A percentile compares a stretch with the other conserved stretches of the same genome.
These are phyloP conservation scores for Elysia chlorotica DNA, from an alignment of 1,140 invertebrate species.

Conservation along the genomic window DNA sequence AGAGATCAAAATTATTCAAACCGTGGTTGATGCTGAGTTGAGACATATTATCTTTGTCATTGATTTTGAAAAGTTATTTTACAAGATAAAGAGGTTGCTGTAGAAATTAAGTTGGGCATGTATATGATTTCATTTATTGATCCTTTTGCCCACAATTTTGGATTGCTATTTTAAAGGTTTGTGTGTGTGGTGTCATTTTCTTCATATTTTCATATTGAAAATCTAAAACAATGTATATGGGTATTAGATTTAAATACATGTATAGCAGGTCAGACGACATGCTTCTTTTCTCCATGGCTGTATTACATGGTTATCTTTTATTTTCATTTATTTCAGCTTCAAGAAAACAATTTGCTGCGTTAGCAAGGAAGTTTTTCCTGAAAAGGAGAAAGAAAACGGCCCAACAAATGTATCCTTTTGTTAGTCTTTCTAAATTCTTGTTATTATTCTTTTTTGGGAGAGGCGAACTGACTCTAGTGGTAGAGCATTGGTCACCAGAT, in stretches of 20 bases:
- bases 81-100: too few relatives aligned
- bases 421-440: neutral
- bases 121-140: too few relatives aligned
- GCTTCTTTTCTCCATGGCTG: too few relatives aligned
- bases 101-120: too few relatives aligned
- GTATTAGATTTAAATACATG: too few relatives aligned
- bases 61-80: too few relatives aligned
- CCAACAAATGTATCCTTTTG: slow-evolving; percentile 45
- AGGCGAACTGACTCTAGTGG: neutral
- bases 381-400: slow-evolving; percentile 42
- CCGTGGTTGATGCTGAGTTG: too few relatives aligned
- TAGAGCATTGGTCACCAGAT: neutral
- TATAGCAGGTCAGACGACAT: too few relatives aligned
- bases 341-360: slow-evolving; percentile 48
- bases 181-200: neutral
- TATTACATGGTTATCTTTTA: too few relatives aligned
- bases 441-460: neutral
- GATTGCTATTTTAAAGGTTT: neutral
- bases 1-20: too few relatives aligned
- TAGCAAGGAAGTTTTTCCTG: slow-evolving; percentile 48
- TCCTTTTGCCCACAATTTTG: neutral
- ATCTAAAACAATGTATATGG: too few relatives aligned
- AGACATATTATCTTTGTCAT: too few relatives aligned
- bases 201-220: neutral
- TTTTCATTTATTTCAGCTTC: slow-evolving; percentile 43